Conservation (phyloP, 2,113 vertebrate species). For the Connochaetes taurinus region DNA sequence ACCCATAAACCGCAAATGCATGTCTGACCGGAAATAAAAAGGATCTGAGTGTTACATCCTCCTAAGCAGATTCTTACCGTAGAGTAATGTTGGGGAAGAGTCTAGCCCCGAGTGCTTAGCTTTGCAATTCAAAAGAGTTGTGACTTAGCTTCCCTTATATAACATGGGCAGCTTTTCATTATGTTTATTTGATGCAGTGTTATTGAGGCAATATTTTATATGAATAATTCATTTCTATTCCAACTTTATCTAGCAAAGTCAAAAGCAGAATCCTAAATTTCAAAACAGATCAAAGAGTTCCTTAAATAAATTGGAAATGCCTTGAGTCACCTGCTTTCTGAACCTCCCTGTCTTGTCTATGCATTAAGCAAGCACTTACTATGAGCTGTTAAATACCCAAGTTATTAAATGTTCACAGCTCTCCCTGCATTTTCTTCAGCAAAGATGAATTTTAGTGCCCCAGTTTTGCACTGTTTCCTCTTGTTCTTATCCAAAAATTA, state of each 20-base stretch:
- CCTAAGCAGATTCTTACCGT: constrained; percentile 37
- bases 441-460: constrained; percentile 57
- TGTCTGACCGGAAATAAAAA: constrained; percentile 39
- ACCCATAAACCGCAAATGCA: constrained; percentile 52
- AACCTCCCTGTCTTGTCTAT: constrained; percentile 57
- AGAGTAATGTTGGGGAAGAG: constrained; percentile 32
- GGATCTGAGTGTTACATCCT: constrained; percentile 5
- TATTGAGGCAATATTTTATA: constrained; percentile 79
- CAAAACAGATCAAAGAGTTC: constrained; percentile 74
- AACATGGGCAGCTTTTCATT: constrained; percentile 74
- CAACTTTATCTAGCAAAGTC: constrained; percentile 82
- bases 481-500: constrained; percentile 69
- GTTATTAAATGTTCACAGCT: constrained; percentile 66
- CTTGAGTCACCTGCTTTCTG: constrained; percentile 38
- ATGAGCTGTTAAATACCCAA: constrained; percentile 56
- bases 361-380: constrained; percentile 70
- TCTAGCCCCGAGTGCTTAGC: constrained; percentile 59
- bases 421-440: constrained; percentile 40
- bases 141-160: constrained; percentile 76
- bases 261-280: constrained; percentile 79
- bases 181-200: constrained; percentile 81
- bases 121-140: constrained; percentile 69
- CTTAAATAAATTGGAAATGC: constrained; percentile 72
- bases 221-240: constrained; percentile 82
- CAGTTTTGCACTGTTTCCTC: constrained; percentile 61